Evolutionary conservation across 2,888 invertebrate genomes (phyloP).

Genomic region (Cylloceria caligata): DNA sequence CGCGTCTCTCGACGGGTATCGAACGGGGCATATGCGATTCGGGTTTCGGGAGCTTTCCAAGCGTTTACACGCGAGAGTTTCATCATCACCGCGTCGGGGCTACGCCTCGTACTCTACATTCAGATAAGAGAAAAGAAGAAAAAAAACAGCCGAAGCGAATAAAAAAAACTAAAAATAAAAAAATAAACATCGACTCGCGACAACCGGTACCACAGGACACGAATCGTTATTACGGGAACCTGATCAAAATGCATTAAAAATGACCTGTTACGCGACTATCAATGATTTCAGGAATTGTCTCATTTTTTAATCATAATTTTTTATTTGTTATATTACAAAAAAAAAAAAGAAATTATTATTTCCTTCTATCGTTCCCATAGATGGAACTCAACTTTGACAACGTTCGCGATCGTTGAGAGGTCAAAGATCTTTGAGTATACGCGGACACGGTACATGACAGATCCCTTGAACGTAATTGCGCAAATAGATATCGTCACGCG

Average conservation of each 20-base stretch:
- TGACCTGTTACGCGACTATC: not conserved
- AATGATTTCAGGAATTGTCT: not conserved
- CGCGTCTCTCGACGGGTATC: slow-evolving; percentile 66
- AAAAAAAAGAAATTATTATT: not conserved
- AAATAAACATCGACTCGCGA: slow-evolving; percentile 15
- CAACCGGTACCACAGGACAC: slow-evolving; percentile 10
- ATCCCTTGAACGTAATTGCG: not conserved
- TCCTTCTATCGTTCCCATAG: not conserved
- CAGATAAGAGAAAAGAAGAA: slow-evolving; percentile 24
- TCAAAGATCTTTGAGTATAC: slow-evolving; percentile 24
- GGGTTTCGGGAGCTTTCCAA: slow-evolving; percentile 69
- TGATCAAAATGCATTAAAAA: not conserved
- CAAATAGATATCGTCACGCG: slow-evolving; percentile 12
- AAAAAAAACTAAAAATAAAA: not conserved
- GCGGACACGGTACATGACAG: slow-evolving; percentile 25
- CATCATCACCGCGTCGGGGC: slow-evolving; percentile 23
- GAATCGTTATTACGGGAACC: not conserved
- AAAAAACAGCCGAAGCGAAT: not conserved
- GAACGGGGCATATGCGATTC: slow-evolving; percentile 68
- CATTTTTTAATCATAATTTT: not conserved
- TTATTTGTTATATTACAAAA: too few species aligned
- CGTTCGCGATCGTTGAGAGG: not conserved
- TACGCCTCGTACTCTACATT: slow-evolving; percentile 28
- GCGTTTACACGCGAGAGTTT: slow-evolving; percentile 42
- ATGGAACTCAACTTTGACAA: slow-evolving; percentile 24